Base-by-base conservation (phyloP, 2,888 invertebrate species). In the Elegia similella region DNA sequence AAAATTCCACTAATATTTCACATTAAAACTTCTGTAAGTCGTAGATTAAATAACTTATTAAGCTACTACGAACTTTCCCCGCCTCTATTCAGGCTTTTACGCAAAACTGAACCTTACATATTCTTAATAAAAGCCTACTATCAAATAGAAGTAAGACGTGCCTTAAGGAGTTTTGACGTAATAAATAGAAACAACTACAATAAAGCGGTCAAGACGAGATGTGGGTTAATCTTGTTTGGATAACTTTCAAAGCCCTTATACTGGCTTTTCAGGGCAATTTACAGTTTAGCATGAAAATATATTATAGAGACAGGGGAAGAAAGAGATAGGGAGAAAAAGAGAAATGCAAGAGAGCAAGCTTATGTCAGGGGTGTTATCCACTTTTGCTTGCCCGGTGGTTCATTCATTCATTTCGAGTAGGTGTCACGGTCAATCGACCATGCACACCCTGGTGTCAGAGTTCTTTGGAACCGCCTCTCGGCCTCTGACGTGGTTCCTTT, bases 41-140 rank as follows among this genome's bases (percentile, higher is more conserved):
- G 16, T 13, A 13, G 50, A 34, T 34, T 34, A 34, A 52, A 34
- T 34, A 52, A 52, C 32, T 52, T 34, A 52, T 38, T n/a, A 52
- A 52, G 50, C n/a, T 7, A 15, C n/a, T 12, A 16, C 34, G 13
- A 34, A 52, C 50, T 52, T 38, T 2, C 12, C 5, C 23, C n/a
- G n/a, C 10, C n/a, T 12, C 32, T 12, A 3, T 38, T 38, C 3
- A n/a, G 38, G 38, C 15, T 34, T 16, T 23, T 16, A 34, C 8
- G 16, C 50, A 8, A 52, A 13, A 16, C 16, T 30, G 12, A 17
- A n/a, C 50, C 15, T 32, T 50, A 34, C 8, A 10, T 15, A 1
- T 50, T 16, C 0, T 16, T 17, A 2, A 52, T 52, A 52, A 52
- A 10, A 12, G 38, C 12, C 5, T 12, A 12, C 0, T 38, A 38